Percentiles rank a stretch among this genome's conserved stretches.
These are phyloP conservation scores for Darevskia mixta DNA, from an alignment of 2,797 vertebrate genomes.

Conservation along the genomic window DNA sequence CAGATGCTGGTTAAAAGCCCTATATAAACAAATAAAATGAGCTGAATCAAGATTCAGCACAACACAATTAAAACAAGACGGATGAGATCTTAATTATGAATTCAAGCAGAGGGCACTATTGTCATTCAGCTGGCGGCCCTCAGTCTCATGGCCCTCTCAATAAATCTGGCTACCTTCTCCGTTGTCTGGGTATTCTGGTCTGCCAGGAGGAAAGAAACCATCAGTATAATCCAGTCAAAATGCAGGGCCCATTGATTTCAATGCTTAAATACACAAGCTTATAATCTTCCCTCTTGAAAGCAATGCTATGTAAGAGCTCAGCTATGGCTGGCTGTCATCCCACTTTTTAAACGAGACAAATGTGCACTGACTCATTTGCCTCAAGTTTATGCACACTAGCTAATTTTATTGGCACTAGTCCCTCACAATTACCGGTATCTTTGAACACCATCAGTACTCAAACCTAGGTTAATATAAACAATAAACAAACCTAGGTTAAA, in stretches of 20 bases:
- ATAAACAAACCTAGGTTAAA: constrained; percentile 51
- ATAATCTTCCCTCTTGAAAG: neutral
- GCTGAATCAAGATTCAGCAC: too few relatives aligned
- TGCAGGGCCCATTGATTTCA: neutral
- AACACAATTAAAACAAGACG: too few relatives aligned
- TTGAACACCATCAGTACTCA: constrained; percentile 32
- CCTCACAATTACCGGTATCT: constrained; percentile 28
- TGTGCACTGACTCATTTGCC: constrained; percentile 31
- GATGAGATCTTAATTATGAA: too few relatives aligned
- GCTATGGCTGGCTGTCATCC: neutral
- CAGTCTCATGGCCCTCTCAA: too few relatives aligned
- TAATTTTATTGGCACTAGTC: constrained; percentile 7
- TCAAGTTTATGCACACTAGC: constrained; percentile 45
- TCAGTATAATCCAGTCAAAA: neutral
- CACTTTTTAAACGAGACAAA: constrained; percentile 31
- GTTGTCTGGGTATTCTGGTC: too few relatives aligned
- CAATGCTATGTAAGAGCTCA: neutral
- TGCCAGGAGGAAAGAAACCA: too few relatives aligned
- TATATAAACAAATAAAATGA: too few relatives aligned
- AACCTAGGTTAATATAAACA: neutral
- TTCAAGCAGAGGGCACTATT: too few relatives aligned
- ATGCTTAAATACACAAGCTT: neutral
- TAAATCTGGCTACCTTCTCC: too few relatives aligned
- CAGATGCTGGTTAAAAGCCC: too few relatives aligned
- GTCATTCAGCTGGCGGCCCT: too few relatives aligned